A percentile compares a stretch with the other conserved stretches of the same genome.
These are phyloP conservation scores for Urocynchramus pylzowi DNA, from an alignment of 2,113 vertebrate genomes.

Conservation along the genomic window DNA sequence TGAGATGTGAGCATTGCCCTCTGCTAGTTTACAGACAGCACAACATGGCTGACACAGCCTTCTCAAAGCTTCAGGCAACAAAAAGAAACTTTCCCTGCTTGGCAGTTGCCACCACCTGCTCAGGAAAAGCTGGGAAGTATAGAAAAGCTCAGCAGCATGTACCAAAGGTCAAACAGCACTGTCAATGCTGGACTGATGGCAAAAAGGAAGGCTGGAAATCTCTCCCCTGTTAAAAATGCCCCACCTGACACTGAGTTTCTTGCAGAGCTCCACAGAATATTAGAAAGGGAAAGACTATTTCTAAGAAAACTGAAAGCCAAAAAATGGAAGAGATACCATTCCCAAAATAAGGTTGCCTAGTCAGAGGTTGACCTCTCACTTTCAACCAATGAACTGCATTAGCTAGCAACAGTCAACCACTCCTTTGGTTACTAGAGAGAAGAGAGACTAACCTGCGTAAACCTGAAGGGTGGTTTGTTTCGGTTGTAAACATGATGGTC, in stretches of 20 bases:
- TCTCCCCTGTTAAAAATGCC: neutral
- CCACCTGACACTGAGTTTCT: neutral
- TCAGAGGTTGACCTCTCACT: neutral
- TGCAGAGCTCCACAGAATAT: neutral
- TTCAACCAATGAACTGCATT: neutral
- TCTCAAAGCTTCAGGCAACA: neutral
- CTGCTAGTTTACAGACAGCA: fast-evolving
- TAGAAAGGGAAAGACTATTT: neutral
- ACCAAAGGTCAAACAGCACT: neutral
- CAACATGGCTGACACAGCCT: fast-evolving
- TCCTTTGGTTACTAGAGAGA: neutral
- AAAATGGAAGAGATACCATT: neutral
- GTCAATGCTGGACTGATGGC: neutral
- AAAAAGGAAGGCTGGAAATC: neutral
- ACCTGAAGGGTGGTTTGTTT: neutral
- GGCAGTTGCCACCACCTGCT: neutral
- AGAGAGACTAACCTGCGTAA: neutral
- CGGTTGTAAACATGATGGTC: neutral
- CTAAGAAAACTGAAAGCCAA: slow-evolving; percentile 7
- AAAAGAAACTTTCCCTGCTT: neutral
- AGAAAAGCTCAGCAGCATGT: neutral
- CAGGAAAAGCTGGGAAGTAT: neutral
- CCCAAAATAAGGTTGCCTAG: neutral
- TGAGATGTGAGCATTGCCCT: neutral
- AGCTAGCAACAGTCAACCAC: neutral